Percentiles rank a stretch among this genome's conserved stretches.
Conservation (phyloP, 2,113 vertebrate species). For the Sebastes fasciatus region DNA sequence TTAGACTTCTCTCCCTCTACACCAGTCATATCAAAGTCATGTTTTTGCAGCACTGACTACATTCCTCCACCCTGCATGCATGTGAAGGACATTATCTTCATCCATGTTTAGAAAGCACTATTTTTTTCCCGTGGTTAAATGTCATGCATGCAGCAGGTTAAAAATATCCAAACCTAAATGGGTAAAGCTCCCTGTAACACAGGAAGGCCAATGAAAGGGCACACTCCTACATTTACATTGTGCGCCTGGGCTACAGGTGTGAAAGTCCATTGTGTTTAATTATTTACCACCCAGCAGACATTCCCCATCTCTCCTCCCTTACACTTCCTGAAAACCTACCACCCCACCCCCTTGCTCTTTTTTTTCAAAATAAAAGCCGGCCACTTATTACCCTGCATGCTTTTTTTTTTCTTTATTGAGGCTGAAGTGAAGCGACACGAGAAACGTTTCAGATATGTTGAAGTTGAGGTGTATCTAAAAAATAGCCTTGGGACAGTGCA, state of each 20-base stretch:
- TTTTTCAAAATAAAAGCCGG: neutral
- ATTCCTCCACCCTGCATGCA: neutral
- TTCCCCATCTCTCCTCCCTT: slow-evolving; percentile 69
- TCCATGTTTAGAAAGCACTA: neutral
- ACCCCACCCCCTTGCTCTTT: slow-evolving; percentile 11
- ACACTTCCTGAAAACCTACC: slow-evolving; percentile 65
- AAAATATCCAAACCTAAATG: slow-evolving; percentile 60
- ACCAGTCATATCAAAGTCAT: neutral
- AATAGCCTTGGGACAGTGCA: neutral
- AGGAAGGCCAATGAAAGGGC: slow-evolving; percentile 74
- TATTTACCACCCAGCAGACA: slow-evolving; percentile 78
- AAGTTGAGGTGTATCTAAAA: neutral
- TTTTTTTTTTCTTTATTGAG: slow-evolving; percentile 13
- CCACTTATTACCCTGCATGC: neutral
- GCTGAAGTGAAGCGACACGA: neutral
- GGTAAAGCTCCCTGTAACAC: slow-evolving; percentile 37
- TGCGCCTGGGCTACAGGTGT: slow-evolving; percentile 73
- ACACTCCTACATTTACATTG: slow-evolving; percentile 70
- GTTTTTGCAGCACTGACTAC: neutral
- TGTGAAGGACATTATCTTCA: slow-evolving; percentile 10
- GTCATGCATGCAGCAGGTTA: slow-evolving; percentile 33
- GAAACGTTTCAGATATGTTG: neutral
- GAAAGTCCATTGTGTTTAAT: slow-evolving; percentile 87
- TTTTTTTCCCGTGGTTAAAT: slow-evolving; percentile 26
- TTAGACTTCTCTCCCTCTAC: no score